Evolutionary conservation across 2,797 vertebrate genomes (phyloP), one percentile per base, ranked within the genome.

Genomic region (Selene dorsalis): DNA sequence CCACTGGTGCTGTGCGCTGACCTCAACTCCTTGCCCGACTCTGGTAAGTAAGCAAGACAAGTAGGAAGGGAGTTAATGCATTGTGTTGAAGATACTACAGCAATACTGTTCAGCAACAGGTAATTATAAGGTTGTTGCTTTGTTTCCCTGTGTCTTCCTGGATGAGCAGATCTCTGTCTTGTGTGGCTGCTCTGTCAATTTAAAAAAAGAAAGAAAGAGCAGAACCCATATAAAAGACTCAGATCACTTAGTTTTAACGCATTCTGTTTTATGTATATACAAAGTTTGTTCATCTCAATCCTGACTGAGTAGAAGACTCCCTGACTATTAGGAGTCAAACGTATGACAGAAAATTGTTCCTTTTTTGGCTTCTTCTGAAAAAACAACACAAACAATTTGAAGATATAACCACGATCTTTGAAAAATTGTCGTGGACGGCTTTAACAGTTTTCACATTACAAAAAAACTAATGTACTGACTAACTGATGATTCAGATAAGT

Each of bases 1-100:
- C 98, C 98, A 28, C 95, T 99, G 84, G 97, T 98, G 87, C 93
- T 99, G 79, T 99, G 98, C 88, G 98, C 98, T 86, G 98, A 99
- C 94, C 97, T 99, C 93, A 99, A 99, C 95, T 99, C 98, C 80
- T 92, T 99, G 79, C 98, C 98, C 24, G 98, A 99, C 89, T 99
- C 98, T 63, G 98, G 98, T 99, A 93, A 95, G 95, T 87, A 50
- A 57, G 43, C 14, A 26, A 20, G 35, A 24, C 22, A 18, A 30
- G 20, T 6, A 4, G n/a, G 67, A 7, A 18, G 30, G 32, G 48
- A 39, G 22, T 39, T 22, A 47, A 3, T 30, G 11, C 47, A 14
- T 22, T 64, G 16, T 3, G 5, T 7, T 30, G 9, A 60, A 48
- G 7, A 32, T 41, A 0, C 16, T 35, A 4, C 10, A 76, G 56